A percentile compares a stretch with the other conserved stretches of the same genome.
phyloP scores from a whole-genome alignment of 2,113 vertebrate species.

The Siphamia tubifer region DNA sequence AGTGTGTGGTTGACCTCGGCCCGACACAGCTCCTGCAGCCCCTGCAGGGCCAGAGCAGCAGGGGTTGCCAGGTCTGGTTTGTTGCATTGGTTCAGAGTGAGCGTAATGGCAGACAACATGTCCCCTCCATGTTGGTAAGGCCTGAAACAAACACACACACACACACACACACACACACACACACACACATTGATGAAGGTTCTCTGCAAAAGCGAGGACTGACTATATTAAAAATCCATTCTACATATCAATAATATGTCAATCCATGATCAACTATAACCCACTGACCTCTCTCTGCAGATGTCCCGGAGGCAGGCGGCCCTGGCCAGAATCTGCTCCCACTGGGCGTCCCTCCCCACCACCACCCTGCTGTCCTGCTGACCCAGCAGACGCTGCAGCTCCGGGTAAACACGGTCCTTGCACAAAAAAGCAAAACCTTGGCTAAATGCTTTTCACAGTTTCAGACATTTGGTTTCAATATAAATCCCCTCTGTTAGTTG shows the following conservation, averaged over 20 bases:
- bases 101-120: conserved; percentile 91
- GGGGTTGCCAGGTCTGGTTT: conserved; percentile 88
- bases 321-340: conserved; percentile 91
- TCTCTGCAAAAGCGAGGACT: too few relatives aligned
- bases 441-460: too few relatives aligned
- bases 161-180: too few relatives aligned
- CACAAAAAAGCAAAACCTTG: not conserved
- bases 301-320: conserved; percentile 91
- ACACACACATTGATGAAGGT: too few relatives aligned
- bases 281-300: conserved; percentile 87
- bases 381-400: conserved; percentile 87
- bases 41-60: conserved; percentile 88
- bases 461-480: too few relatives aligned
- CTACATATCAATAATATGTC: too few relatives aligned
- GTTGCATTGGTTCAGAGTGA: conserved; percentile 86
- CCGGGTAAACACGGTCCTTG: conserved; percentile 94
- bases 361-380: conserved; percentile 79
- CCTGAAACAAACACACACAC: conserved; percentile 69
- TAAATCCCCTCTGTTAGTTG: too few relatives aligned
- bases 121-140: conserved; percentile 96
- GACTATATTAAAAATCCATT: too few relatives aligned
- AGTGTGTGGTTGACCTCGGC: conserved; percentile 84
- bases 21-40: conserved; percentile 89
- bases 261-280: not conserved
- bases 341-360: conserved; percentile 84